Conservation (phyloP, 2,888 invertebrate species). For the Brachylomia viminalis region DNA sequence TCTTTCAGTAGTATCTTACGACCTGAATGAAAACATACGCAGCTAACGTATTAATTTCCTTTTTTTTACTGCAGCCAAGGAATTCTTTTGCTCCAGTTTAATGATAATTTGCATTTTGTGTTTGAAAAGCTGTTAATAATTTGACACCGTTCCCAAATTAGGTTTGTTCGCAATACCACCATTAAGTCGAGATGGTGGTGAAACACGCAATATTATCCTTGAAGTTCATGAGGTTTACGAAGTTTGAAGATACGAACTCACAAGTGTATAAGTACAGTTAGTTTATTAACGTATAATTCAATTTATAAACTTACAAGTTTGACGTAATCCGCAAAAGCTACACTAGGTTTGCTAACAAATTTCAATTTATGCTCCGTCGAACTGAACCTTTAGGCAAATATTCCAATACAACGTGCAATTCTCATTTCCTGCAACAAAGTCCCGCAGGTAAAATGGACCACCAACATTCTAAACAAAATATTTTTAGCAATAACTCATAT, state of each 20-base stretch:
- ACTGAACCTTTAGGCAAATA: slow-evolving; percentile 12
- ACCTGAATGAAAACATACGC: slow-evolving; percentile 55
- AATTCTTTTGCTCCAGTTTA: background rate
- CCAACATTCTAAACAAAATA: slow-evolving; percentile 51
- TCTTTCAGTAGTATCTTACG: slow-evolving; percentile 30
- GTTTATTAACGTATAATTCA: background rate
- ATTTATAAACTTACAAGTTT: background rate
- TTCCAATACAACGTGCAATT: background rate
- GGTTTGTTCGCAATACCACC: background rate
- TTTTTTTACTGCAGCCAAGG: slow-evolving; percentile 7
- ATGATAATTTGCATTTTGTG: background rate
- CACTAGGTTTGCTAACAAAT: background rate
- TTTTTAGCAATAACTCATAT: slow-evolving; percentile 61
- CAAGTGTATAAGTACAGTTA: background rate
- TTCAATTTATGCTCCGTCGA: background rate
- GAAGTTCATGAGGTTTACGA: background rate
- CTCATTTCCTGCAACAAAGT: slow-evolving; percentile 29
- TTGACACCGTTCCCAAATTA: slow-evolving; percentile 24
- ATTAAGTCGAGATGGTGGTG: slow-evolving; percentile 24
- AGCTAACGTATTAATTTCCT: background rate
- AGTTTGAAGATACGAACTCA: background rate
- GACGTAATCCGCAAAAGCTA: background rate
- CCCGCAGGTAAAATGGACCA: slow-evolving; percentile 51
- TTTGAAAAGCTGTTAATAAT: slow-evolving; percentile 21
- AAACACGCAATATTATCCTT: slow-evolving; percentile 7